phyloP scores from a whole-genome alignment of 2,888 invertebrate species.

The Chesias legatella region DNA sequence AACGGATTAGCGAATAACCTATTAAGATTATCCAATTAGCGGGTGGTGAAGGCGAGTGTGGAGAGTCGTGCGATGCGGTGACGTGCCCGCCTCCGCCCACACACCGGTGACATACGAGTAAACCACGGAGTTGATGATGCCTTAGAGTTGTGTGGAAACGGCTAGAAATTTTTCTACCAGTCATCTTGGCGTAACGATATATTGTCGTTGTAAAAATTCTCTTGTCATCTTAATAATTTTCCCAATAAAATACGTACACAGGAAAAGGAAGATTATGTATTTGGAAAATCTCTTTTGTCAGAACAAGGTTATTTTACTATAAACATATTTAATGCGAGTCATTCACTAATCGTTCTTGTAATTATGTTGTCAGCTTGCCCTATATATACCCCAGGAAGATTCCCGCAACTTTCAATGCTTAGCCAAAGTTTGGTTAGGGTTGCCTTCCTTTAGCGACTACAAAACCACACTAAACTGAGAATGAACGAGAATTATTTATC shows the following conservation, averaged over 20 bases:
- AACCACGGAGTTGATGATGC: constrained; percentile 41
- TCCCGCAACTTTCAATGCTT: constrained; percentile 26
- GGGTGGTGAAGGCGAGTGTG: constrained; percentile 27
- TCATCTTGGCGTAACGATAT: too few species aligned
- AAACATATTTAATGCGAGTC: constrained; percentile 16
- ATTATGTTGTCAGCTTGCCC: constrained; percentile 25
- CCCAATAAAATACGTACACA: too few species aligned
- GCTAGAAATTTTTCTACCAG: too few species aligned
- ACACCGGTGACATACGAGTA: constrained; percentile 31
- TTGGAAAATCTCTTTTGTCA: constrained; percentile 4
- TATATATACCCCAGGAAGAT: constrained; percentile 19
- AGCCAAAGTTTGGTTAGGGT: constrained; percentile 28
- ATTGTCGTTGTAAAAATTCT: too few species aligned
- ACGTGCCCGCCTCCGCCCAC: constrained; percentile 27
- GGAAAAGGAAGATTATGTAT: too few species aligned
- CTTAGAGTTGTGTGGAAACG: constrained; percentile 4
- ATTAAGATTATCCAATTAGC: constrained; percentile 44
- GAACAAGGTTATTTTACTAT: constrained; percentile 6
- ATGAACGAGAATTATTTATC: constrained; percentile 2
- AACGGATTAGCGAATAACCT: constrained; percentile 33
- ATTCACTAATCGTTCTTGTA: constrained; percentile 24
- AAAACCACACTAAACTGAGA: constrained; percentile 8
- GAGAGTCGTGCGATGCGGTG: constrained; percentile 23
- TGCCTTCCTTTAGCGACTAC: constrained; percentile 10
- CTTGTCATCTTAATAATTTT: too few species aligned